Percentiles rank a stretch among this genome's conserved stretches.
phyloP scores from a whole-genome alignment of 2,888 invertebrate genomes.

The Melanophora roralis region DNA sequence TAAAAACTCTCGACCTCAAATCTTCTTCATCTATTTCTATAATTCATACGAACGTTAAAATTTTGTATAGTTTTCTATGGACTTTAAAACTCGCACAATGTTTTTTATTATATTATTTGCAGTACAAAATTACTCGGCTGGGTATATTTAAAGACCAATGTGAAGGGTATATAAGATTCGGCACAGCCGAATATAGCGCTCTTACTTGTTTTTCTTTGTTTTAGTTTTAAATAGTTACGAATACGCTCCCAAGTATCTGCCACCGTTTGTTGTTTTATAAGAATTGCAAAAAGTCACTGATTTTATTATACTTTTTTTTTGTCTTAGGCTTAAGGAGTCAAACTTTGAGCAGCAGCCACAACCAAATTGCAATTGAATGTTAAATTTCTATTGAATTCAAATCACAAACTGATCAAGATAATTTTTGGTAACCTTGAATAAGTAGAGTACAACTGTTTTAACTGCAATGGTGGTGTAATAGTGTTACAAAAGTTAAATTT shows the following conservation, averaged over 20 bases:
- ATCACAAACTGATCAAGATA: conserved; percentile 55
- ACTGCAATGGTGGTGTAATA: conserved; percentile 15
- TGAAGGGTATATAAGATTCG: too few relatives aligned
- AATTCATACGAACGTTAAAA: too few relatives aligned
- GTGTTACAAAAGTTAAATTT: conserved; percentile 39
- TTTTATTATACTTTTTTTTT: neutral
- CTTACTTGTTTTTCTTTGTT: conserved; percentile 3
- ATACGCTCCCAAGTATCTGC: conserved; percentile 49
- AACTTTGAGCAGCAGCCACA: conserved; percentile 11
- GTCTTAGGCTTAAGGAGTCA: conserved; percentile 32
- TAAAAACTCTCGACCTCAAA: too few relatives aligned
- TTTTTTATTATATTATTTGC: too few relatives aligned
- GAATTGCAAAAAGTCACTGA: conserved; percentile 21
- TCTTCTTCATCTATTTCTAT: too few relatives aligned
- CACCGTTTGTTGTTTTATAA: conserved; percentile 42
- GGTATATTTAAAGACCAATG: too few relatives aligned
- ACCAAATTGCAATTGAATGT: conserved; percentile 50
- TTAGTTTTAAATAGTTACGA: conserved; percentile 37
- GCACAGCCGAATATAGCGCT: too few relatives aligned
- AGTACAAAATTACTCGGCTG: too few relatives aligned
- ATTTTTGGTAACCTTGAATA: conserved; percentile 57
- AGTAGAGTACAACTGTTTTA: conserved; percentile 47
- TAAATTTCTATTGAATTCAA: conserved; percentile 58
- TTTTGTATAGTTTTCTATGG: too few relatives aligned
- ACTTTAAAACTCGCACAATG: too few relatives aligned